Base-by-base conservation (phyloP, 2,888 invertebrate genomes). In the Oithona nana region DNA sequence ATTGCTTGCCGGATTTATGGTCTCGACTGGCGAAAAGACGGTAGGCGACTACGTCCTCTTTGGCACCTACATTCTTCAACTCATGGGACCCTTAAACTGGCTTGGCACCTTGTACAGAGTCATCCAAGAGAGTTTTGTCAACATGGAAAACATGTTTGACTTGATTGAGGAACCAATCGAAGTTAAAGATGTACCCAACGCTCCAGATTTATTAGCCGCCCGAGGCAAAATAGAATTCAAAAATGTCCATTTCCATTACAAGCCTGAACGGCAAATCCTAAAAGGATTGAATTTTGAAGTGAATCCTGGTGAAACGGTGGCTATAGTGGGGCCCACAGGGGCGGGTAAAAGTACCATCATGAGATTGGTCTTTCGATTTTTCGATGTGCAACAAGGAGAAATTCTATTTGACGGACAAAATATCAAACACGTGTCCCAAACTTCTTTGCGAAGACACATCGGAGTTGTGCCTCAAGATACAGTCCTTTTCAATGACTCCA, bases 131-230 rank as follows among this genome's bases (percentile, higher is more conserved):
- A 89, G 93, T 71, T 97, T 98, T 71, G 83, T 97, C 22, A 97
- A 98, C 71, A 97, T 97, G 97, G 97, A 98, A 74, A 97, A 97
- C 73, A 95, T 98, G 97, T 92, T 97, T 72, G 94, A 95, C 68
- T 74, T 98, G 65, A 77, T 98, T 69, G 80, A 84, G 49, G 88
- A 90, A 70, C 81, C 86, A 54, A 81, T 85, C 61, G 94, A 97
- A 76, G 82, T 95, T 28, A 77, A 81, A 2, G 93, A 97, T 75
- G 81, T 82, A 0, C 81, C 84, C 0, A 83, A 85, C 61, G 90
- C 93, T 8, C 80, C 80, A 0, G 80, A 81, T 0, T 73, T 95
- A 57, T 68, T 77, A 2, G 75, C 87, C 11, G 78, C 80, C 52
- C 80, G 80, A 61, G 77, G 77, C 39, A 67, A 70, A 55, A 83